Percentiles rank a stretch among this genome's conserved stretches.
Conservation (phyloP, 2,113 vertebrate genomes). For the Vulpes vulpes region DNA sequence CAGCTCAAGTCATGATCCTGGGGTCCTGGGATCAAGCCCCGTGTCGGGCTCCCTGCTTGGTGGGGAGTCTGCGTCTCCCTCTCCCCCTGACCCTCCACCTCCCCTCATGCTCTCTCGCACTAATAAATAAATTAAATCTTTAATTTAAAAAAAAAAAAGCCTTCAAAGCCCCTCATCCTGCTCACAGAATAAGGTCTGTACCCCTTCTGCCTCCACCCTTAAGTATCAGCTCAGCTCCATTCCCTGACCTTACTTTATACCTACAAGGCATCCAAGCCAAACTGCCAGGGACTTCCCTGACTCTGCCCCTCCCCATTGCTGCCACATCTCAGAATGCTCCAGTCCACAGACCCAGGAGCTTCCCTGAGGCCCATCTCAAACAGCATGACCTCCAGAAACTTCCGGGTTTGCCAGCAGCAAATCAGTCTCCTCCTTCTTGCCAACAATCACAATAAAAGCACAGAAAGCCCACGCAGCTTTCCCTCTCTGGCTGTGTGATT, state of each 20-base stretch:
- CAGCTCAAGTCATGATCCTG: too few species aligned
- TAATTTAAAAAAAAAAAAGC: not conserved
- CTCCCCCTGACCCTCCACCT: too few species aligned
- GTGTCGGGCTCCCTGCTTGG: too few species aligned
- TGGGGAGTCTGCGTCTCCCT: too few species aligned
- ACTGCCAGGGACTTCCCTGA: not conserved
- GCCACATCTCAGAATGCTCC: not conserved
- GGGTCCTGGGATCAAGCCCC: too few species aligned
- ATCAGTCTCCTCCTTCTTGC: not conserved
- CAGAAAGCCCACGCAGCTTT: not conserved
- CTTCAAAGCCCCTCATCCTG: not conserved
- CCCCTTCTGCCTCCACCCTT: too few species aligned
- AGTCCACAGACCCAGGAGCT: not conserved
- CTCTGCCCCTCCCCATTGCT: accelerated
- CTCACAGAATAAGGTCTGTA: not conserved
- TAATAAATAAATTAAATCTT: too few species aligned
- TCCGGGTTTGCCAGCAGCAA: not conserved
- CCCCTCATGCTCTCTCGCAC: too few species aligned
- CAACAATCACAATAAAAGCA: not conserved
- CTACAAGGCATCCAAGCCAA: not conserved
- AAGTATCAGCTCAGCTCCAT: not conserved
- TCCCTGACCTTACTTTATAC: not conserved
- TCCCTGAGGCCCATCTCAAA: not conserved
- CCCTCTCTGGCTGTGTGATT: not conserved
- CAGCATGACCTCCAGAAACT: not conserved